Base-by-base conservation (phyloP, 2,113 vertebrate species). In the Chaetops frenatus region DNA sequence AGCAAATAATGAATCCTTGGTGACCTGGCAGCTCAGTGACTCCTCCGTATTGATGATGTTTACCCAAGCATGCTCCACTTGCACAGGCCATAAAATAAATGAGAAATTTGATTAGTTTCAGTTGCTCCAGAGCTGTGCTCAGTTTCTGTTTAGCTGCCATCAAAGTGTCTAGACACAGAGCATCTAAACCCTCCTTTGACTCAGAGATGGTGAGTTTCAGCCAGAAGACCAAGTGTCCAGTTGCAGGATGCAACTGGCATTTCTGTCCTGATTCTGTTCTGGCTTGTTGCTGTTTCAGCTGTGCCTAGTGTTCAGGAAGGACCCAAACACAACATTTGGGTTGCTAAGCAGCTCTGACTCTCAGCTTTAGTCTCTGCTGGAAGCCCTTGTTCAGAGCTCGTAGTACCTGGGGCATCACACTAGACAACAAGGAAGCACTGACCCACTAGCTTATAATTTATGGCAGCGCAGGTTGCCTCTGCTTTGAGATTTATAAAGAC, bases 101-200 rank as follows among this genome's bases (percentile, higher is more conserved):
- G 81, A 95, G 87, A 91, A 96, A 95, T 91, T 35, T 85, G 69
- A 94, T 95, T 94, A 31, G 57, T 90, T 91, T 92, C 45, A 17
- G 56, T 94, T 81, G 48, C 81, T 81, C 31, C 62, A 80, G 66
- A 93, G 53, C 70, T 33, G 40, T 12, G 12, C 57, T 89, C 13
- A 1, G 44, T 71, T 91, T 95, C 60, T 94, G 20, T 81, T 67
- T 61, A 78, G 45, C 60, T 93, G 3, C 65, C 18, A 71, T 66
- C 27, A n/a, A 66, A 81, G 28, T 28, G 24, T 47, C 60, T 84
- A 77, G 51, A 40, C 16, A 7, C 6, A 70, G n/a, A 62, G n/a
- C 44, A 81, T 33, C 65, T 74, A 54, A 88, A 58, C 11, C n/a
- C 53, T 66, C 76, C 29, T 18, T 38, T 72, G 72, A 81, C n/a